Conservation (phyloP, 2,888 invertebrate species). For the Thyatira batis region DNA sequence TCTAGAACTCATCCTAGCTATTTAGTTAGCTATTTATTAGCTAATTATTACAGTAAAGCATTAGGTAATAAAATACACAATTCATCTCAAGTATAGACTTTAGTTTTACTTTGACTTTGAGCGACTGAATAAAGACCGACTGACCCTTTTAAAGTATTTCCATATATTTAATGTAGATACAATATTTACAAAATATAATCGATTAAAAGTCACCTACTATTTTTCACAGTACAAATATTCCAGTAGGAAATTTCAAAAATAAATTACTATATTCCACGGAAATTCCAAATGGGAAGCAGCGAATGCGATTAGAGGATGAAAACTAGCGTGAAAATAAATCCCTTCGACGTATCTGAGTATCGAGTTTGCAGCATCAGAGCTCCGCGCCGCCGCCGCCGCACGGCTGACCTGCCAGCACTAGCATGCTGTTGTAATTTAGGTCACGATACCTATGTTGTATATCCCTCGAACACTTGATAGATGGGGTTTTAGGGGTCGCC, state of each 20-base stretch:
- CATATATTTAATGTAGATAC: neutral
- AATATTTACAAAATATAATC: neutral
- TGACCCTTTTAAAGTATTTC: too few relatives aligned
- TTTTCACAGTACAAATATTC: neutral
- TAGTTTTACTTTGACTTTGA: too few relatives aligned
- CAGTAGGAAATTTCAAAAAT: too few relatives aligned
- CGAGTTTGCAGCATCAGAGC: neutral
- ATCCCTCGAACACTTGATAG: neutral
- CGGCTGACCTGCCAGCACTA: neutral
- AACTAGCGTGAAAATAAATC: neutral
- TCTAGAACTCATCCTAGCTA: neutral
- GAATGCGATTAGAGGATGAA: neutral
- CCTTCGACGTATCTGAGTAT: neutral
- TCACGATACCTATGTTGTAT: neutral
- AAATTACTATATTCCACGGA: neutral
- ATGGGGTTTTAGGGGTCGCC: neutral
- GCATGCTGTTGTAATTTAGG: slow-evolving; percentile 1
- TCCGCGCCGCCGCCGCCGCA: too few relatives aligned
- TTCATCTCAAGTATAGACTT: too few relatives aligned
- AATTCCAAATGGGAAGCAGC: neutral
- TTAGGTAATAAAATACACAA: too few relatives aligned
- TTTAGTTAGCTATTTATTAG: too few relatives aligned
- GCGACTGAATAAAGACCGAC: too few relatives aligned
- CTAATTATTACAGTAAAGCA: too few relatives aligned
- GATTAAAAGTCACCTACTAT: too few relatives aligned